phyloP scores from a whole-genome alignment of 2,888 invertebrate genomes.

The Mythimna ferrago region DNA sequence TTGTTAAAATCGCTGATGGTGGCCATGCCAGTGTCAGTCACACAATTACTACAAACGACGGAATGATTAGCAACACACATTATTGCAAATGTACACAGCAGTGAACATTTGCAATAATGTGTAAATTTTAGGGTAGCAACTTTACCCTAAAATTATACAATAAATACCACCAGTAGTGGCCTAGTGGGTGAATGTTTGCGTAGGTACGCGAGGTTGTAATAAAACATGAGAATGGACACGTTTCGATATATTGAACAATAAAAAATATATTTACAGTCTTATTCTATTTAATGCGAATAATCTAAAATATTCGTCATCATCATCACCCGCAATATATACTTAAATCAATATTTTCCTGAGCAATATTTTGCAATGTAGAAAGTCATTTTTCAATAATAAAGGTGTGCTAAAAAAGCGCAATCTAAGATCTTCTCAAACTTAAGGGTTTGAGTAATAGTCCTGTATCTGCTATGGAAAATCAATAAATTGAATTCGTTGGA shows the following conservation, averaged over 20 bases:
- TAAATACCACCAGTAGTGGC: neutral
- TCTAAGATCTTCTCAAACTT: neutral
- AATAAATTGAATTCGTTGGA: constrained; percentile 4
- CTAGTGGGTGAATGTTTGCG: too few relatives aligned
- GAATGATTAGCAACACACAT: too few relatives aligned
- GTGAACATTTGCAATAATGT: too few relatives aligned
- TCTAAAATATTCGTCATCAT: constrained; percentile 58
- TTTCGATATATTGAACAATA: constrained; percentile 82
- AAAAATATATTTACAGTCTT: constrained; percentile 85
- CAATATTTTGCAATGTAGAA: neutral
- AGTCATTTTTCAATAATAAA: constrained; percentile 1
- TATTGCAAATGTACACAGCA: too few relatives aligned
- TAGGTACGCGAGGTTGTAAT: constrained; percentile 30
- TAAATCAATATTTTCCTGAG: constrained; percentile 22
- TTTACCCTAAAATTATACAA: too few relatives aligned
- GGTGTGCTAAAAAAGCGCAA: neutral
- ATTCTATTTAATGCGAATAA: constrained; percentile 65
- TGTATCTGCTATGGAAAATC: constrained; percentile 6
- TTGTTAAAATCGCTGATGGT: too few relatives aligned
- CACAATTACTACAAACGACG: too few relatives aligned
- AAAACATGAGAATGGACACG: constrained; percentile 66
- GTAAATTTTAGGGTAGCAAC: too few relatives aligned
- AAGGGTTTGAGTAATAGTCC: neutral
- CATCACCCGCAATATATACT: constrained; percentile 11
- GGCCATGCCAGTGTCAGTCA: too few relatives aligned